Evolutionary conservation across 2,797 vertebrate genomes (phyloP), one percentile per base, ranked within the genome.

Genomic region (Thripadectes ignobilis): DNA sequence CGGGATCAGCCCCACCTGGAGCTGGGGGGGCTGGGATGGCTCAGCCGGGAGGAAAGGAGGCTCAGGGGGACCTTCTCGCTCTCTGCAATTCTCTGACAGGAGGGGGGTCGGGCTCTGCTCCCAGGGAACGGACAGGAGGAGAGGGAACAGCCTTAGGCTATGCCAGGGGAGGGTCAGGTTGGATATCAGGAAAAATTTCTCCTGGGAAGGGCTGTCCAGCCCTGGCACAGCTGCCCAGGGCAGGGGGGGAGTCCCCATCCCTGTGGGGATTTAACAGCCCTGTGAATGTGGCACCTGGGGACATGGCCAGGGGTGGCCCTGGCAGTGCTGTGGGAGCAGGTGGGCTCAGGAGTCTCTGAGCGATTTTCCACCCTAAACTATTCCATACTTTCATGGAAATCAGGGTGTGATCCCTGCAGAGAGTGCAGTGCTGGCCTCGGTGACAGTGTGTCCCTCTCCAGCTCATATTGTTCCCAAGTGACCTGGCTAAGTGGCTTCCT

Each of bases 51-150:
- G 59, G 2, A 26, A 30, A 29, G 3, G 4, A 9, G 48, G 39
- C 2, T 30, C 5, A 17, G 41, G 41, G 67, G 19, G 13, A 39
- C 1, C 4, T 58, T 1, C 0, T 29, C 38, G 46, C 3, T 46
- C 10, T 29, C 7, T 39, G 39, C 9, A 6, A 4, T 18, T 36
- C 61, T 14, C 71, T 21, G 61, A 1, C 2, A 3, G 27, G 54
- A 61, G 52, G 7, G 5, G 7, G 39, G 18, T 29, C 7, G 21
- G 46, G 66, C 18, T 61, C 3, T 61, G 57, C 66, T 61, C 3
- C 3, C 2, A 11, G 39, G 49, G 57, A 9, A 18, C 7, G 72
- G 75, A 10, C 3, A 16, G 54, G 36, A 8, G 4, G 30, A 43
- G 55, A 36, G 57, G 67, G 48, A 14, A 21, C 2, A 3, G 51